Evolutionary conservation across 2,888 invertebrate genomes (phyloP), one percentile per base, ranked within the genome.

Genomic region (Lasius fuliginosus): DNA sequence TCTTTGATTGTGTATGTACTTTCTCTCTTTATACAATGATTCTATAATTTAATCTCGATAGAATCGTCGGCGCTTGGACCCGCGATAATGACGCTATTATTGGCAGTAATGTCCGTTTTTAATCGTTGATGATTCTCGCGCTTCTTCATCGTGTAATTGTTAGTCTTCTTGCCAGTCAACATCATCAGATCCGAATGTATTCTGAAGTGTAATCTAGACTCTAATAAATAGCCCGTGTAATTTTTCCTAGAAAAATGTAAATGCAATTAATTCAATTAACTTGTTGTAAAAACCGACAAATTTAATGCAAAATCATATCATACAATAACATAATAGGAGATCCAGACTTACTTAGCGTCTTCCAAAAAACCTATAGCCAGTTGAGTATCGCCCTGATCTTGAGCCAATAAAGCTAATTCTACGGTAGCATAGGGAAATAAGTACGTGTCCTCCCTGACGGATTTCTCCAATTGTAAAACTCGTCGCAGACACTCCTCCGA

Each of bases 141-240:
- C 46, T 86, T 88, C 68, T 90, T 90, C 49, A 86, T 83, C 23
- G 68, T 49, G 36, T 87, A 62, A 33, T 92, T 91, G 6, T 91
- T 88, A 3, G 91, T 77, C 73, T 94, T 94, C 82, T 93, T 93
- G 18, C 90, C 93, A 88, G 95, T 95, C 67, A 95, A 93, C 83
- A 95, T 95, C 87, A 95, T 94, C 64, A 97, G 93, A 68, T 97
- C 97, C 0, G 98, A 97, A 94, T 99, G 98, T 88, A 99, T 97
- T 90, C 98, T 96, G 95, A 99, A 99, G 94, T 98, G 98, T 27
- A 99, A 96, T 58, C 99, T 96, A 0, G 98, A 98, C 94, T 99
- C 99, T 90, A 99, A 95, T 0, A 97, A 97, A 94, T 98, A 99
- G 3, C 98, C 97, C 12, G 98, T 97, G 94, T 97, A 98, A 93